A percentile compares a stretch with the other conserved stretches of the same genome.
Conservation (phyloP, 1,140 invertebrate species). For the Caenorhabditis briggsae region DNA sequence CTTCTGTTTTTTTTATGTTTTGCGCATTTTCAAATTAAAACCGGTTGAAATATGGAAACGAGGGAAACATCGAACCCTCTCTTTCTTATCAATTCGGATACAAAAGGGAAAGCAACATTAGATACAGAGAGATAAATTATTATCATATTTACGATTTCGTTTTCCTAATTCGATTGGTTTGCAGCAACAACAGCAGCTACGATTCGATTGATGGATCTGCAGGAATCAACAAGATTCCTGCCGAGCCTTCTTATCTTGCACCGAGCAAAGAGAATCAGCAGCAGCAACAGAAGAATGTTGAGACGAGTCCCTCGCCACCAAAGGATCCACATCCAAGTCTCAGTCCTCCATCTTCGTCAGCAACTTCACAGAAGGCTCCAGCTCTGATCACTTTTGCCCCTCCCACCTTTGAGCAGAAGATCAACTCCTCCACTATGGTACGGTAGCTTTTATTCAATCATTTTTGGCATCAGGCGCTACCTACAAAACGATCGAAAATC, state of each 20-base stretch:
- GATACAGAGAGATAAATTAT: conserved; percentile 19
- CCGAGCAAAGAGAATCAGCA: conserved; percentile 43
- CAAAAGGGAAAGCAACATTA: conserved; percentile 1
- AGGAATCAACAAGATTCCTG: neutral
- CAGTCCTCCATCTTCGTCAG: neutral
- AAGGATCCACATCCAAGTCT: conserved; percentile 54
- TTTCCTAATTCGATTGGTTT: neutral
- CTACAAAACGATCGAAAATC: neutral
- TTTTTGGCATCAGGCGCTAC: too few species aligned
- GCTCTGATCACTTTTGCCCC: conserved; percentile 26
- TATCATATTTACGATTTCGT: conserved; percentile 25
- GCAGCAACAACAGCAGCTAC: conserved; percentile 32
- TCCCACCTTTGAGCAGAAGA: conserved; percentile 27
- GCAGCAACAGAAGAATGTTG: neutral
- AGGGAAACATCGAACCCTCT: neutral
- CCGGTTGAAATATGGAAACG: conserved; percentile 12
- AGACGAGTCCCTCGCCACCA: conserved; percentile 39
- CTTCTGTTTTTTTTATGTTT: neutral
- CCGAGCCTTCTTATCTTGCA: conserved; percentile 26
- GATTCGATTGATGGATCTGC: conserved; percentile 13
- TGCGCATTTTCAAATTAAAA: conserved; percentile 33
- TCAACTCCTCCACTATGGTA: conserved; percentile 43
- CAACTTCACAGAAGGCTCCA: conserved; percentile 34
- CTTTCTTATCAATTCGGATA: conserved; percentile 30
- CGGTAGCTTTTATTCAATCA: neutral